Conservation (phyloP, 1,140 invertebrate species). For the Orius insidiosus region DNA sequence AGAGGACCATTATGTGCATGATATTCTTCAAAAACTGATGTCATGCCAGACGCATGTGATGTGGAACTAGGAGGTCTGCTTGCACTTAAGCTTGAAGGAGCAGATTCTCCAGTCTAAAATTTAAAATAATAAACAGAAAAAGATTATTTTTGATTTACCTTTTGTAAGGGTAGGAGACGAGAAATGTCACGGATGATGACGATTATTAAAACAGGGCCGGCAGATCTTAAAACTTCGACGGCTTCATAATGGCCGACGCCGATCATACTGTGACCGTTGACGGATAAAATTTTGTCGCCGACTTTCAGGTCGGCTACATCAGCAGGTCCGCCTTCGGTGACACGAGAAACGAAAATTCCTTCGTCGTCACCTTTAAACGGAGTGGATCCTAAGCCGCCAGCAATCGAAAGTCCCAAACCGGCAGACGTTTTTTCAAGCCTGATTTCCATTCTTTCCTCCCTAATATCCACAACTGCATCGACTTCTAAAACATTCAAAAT, state of each 20-base stretch:
- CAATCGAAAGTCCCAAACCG: slow-evolving; percentile 80
- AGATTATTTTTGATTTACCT: neutral
- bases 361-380: slow-evolving; percentile 89
- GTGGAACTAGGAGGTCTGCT: slow-evolving; percentile 34
- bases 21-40: neutral
- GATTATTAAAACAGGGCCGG: slow-evolving; percentile 62
- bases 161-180: slow-evolving; percentile 19
- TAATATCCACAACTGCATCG: slow-evolving; percentile 36
- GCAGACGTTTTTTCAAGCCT: slow-evolving; percentile 64
- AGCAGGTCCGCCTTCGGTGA: slow-evolving; percentile 77
- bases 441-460: slow-evolving; percentile 64
- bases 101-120: slow-evolving; percentile 27
- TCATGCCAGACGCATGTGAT: slow-evolving; percentile 25
- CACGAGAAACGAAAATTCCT: slow-evolving; percentile 77
- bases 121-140: slow-evolving; percentile 1
- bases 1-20: slow-evolving; percentile 1
- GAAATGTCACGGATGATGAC: slow-evolving; percentile 60
- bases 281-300: slow-evolving; percentile 86
- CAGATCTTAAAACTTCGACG: slow-evolving; percentile 82
- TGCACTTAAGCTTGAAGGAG: slow-evolving; percentile 32
- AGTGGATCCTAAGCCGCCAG: slow-evolving; percentile 80
- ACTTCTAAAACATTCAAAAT: slow-evolving; percentile 25
- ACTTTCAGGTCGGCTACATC: slow-evolving; percentile 62
- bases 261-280: slow-evolving; percentile 74
- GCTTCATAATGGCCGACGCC: slow-evolving; percentile 89